phyloP scores from a whole-genome alignment of 2,888 invertebrate species.

The Diadromus collaris region DNA sequence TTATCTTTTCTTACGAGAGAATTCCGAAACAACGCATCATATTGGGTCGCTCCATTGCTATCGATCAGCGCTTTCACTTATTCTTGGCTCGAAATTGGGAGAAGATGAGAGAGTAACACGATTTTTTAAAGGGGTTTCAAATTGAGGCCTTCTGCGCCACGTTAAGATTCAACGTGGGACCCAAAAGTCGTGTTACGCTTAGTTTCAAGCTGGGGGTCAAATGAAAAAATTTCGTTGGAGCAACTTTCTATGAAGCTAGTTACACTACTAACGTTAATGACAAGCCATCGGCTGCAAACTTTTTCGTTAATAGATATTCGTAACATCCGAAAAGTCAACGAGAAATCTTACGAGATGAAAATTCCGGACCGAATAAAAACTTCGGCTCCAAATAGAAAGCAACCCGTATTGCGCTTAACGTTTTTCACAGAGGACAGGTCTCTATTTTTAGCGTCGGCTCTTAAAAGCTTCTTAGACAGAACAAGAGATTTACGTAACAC shows the following conservation, averaged over 20 bases:
- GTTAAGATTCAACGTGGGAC: constrained; percentile 3
- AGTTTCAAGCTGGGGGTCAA: too few relatives aligned
- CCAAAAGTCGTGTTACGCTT: not conserved
- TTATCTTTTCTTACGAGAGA: too few relatives aligned
- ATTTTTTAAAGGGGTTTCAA: not conserved
- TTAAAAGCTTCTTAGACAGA: constrained; percentile 4
- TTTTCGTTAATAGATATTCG: constrained; percentile 2
- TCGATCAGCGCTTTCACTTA: too few relatives aligned
- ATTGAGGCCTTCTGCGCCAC: not conserved
- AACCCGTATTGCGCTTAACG: constrained; percentile 4
- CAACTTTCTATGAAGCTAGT: constrained; percentile 18
- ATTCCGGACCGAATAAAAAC: constrained; percentile 34
- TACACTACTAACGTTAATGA: constrained; percentile 2
- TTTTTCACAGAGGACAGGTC: constrained; percentile 12
- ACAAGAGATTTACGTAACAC: not conserved
- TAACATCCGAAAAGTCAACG: constrained; percentile 6
- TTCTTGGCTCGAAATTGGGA: too few relatives aligned
- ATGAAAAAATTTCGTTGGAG: not conserved
- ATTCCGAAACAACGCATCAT: too few relatives aligned
- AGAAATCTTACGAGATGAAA: not conserved
- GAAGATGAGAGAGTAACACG: too few relatives aligned
- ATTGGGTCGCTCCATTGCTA: too few relatives aligned
- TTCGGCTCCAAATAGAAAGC: constrained; percentile 19
- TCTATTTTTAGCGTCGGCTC: constrained; percentile 13
- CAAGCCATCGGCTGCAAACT: constrained; percentile 15